These are phyloP conservation scores for Saccopteryx leptura DNA, from an alignment of 2,113 vertebrate species.

Conservation along the genomic window DNA sequence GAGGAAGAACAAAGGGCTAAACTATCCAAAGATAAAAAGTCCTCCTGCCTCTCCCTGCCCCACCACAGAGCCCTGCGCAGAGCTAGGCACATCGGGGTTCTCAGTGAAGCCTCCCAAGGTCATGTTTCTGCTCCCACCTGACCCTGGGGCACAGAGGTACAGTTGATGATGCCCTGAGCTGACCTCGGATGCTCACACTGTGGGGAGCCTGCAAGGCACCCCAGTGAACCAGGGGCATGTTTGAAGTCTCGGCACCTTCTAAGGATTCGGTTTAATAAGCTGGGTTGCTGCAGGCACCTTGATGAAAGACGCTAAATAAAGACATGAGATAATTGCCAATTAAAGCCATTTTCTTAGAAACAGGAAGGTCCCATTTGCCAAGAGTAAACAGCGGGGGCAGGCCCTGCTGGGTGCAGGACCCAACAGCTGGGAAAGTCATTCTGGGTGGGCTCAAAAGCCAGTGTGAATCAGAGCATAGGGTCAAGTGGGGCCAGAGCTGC, in stretches of 20 bases:
- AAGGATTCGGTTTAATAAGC: constrained; percentile 57
- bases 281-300: constrained; percentile 25
- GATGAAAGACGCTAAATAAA: constrained; percentile 59
- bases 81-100: neutral
- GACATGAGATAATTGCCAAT: constrained; percentile 68
- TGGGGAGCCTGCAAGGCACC: constrained; percentile 65
- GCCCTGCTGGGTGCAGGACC: neutral
- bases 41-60: neutral
- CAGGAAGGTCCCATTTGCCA: constrained; percentile 67
- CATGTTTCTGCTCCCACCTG: accelerated
- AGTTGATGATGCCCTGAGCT: neutral
- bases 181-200: neutral
- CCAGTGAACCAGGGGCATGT: neutral
- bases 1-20: neutral
- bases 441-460: constrained; percentile 52
- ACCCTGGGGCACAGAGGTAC: neutral
- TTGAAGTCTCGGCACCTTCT: constrained; percentile 71
- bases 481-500: neutral
- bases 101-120: neutral
- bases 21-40: neutral
- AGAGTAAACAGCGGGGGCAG: constrained; percentile 31
- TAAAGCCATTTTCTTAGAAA: constrained; percentile 77
- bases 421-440: neutral
- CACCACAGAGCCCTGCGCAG: no score
- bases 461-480: neutral